Evolutionary conservation across 2,797 vertebrate species (phyloP).

Genomic region (Sebastes matsubarae): DNA sequence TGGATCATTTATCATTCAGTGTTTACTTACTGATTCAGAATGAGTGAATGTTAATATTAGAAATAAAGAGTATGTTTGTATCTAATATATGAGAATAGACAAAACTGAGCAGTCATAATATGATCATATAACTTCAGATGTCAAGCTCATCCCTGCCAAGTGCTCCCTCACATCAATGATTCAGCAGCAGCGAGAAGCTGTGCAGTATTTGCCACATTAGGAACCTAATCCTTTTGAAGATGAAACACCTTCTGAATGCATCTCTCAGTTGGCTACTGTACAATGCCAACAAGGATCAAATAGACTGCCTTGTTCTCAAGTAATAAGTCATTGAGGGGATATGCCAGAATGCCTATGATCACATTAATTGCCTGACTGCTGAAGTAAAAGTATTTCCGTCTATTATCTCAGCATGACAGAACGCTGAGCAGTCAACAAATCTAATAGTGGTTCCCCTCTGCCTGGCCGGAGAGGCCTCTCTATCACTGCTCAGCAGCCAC

Average conservation of each 20-base stretch:
- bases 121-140: conserved; percentile 3
- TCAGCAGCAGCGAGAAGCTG: conserved; percentile 21
- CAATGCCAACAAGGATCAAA: conserved; percentile 63
- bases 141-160: conserved; percentile 9
- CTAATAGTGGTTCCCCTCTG: conserved; percentile 33
- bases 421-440: conserved; percentile 55
- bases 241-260: conserved; percentile 54
- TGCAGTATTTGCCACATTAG: conserved; percentile 45
- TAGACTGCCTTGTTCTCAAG: conserved; percentile 50
- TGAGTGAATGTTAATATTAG: background rate
- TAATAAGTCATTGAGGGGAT: conserved; percentile 50
- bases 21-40: background rate
- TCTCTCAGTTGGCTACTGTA: conserved; percentile 45
- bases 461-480: conserved; percentile 36
- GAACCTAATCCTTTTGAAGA: conserved; percentile 59
- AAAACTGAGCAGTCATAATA: conserved; percentile 1
- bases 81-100: conserved; percentile 12
- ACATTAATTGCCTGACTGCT: conserved; percentile 59
- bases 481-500: conserved; percentile 51
- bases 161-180: conserved; percentile 42
- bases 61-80: background rate
- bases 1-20: background rate
- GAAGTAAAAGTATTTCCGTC: conserved; percentile 45
- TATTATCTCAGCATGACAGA: conserved; percentile 58
- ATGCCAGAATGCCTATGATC: conserved; percentile 50